Base-by-base conservation (phyloP, 2,797 vertebrate species). In the Gallinago stenura region DNA sequence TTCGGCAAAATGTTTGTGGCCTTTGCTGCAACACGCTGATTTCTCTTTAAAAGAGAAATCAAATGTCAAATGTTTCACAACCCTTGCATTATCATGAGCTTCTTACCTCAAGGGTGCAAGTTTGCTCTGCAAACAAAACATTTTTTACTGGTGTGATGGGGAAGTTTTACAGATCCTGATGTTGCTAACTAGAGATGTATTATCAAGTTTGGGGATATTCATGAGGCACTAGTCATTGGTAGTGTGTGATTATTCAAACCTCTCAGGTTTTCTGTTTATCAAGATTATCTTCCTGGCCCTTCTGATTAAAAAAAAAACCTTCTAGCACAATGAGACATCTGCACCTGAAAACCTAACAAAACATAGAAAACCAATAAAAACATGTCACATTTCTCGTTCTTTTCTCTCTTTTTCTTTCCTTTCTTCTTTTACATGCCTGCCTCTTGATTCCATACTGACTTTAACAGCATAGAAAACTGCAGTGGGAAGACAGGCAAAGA, bases 361-460 rank as follows among this genome's bases (percentile, higher is more conserved):
- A n/a, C 33, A 8, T 60, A 82, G 61, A 76, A 51, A 86, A 30
- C 1, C 2, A 53, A 12, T 26, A 48, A 71, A 91, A 81, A 12
- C 0, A 0, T n/a, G 19, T 43, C 11, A 18, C 6, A 2, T 68
- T 77, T 77, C 53, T 68, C 30, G 14, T 53, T 83, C 30, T 51
- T 71, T 68, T 48, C 10, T 75, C 33, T 92, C 31, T 82, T 81
- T 82, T 70, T 43, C 58, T 83, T 64, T 61, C 37, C 64, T 61
- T 20, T 56, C 30, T 78, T 66, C n/a, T 13, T 83, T 82, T 91
- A 54, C 2, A 0, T 62, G 76, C 26, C 24, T 83, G 24, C 58
- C 54, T 83, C 21, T 30, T 77, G 20, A 77, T 75, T 88, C 57
- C 51, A 3, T 25, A 25, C 20, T 41, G 46, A 65, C 51, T 39